A percentile compares a stretch with the other conserved stretches of the same genome.
Evolutionary conservation across 2,797 vertebrate species (phyloP).

Genomic region (Heteromormyrus szaboi): DNA sequence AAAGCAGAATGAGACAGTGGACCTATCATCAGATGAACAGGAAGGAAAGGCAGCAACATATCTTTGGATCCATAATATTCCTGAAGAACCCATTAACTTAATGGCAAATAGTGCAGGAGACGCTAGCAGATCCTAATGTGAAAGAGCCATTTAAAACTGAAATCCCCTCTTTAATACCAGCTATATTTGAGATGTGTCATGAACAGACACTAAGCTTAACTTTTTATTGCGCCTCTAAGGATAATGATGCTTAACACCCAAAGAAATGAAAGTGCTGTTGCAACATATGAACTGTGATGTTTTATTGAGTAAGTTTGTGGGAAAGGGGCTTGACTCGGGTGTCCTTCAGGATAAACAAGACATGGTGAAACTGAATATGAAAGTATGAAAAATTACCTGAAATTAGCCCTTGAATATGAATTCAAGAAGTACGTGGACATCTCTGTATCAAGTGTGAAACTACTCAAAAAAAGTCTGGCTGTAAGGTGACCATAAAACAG

Average conservation of each 20-base stretch:
- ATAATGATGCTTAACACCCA: constrained; percentile 21
- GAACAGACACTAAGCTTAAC: not conserved
- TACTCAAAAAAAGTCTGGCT: not conserved
- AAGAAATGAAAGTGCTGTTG: constrained; percentile 5
- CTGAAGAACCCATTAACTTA: constrained; percentile 22
- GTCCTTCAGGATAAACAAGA: constrained; percentile 13
- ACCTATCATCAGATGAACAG: not conserved
- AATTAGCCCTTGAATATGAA: not conserved
- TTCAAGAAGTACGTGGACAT: not conserved
- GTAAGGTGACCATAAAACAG: constrained; percentile 8
- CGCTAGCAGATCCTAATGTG: constrained; percentile 7
- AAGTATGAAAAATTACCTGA: not conserved
- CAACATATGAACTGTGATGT: constrained; percentile 1
- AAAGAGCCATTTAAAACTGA: constrained; percentile 11
- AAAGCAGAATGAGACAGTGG: not conserved
- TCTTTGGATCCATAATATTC: constrained; percentile 14
- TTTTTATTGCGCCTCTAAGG: constrained; percentile 4
- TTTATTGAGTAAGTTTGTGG: not conserved
- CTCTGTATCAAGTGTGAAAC: not conserved
- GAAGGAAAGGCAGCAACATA: not conserved
- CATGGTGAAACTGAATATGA: not conserved
- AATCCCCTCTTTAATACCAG: constrained; percentile 15
- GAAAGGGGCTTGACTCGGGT: not conserved
- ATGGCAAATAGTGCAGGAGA: constrained; percentile 19
- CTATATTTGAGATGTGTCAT: not conserved